Base-by-base conservation (phyloP, 2,888 invertebrate species). In the Craniophora ligustri region DNA sequence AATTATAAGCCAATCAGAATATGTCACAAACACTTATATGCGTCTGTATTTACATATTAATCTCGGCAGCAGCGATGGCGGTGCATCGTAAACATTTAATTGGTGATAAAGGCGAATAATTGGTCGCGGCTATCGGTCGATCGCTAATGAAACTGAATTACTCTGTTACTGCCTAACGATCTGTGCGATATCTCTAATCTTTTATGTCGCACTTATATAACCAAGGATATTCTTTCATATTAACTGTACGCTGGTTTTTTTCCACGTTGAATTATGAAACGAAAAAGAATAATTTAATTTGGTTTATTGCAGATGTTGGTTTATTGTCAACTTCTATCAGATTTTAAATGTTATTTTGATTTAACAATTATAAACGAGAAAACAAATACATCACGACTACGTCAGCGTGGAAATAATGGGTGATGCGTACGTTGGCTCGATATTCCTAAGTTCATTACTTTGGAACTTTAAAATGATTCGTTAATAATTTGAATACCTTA, bases 21-120 rank as follows among this genome's bases (percentile, higher is more conserved):
- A 62, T 45, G 40, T 46, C 8, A 34, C 39, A 23, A 54, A 45
- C 49, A 32, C 40, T 34, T 49, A 34, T 38, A 48, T 58, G 60
- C 51, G 31, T 49, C 44, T 57, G 53, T 73, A 72, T 76, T 75
- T 71, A 70, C 66, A 71, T 74, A 77, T 75, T 76, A 76, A 75
- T 75, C 71, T 75, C 69, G 72, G 78, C 76, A 75, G 72, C 67
- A 35, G 76, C 73, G 65, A 67, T 72, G 72, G 72, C 72, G 73
- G 82, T 72, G 81, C 85, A 88, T 87, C 88, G 88, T 89, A 89
- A 89, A 89, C 80, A 79, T 84, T 81, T 88, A 87, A 89, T 89
- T 88, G 89, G 88, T 88, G 86, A 85, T 89, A 89, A 88, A 87
- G 76, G 71, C 81, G 76, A 67, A 78, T 88, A 88, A 88, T 88